Evolutionary conservation across 2,888 invertebrate genomes (phyloP), one percentile per base, ranked within the genome.

Genomic region (Yponomeuta plumbellus): DNA sequence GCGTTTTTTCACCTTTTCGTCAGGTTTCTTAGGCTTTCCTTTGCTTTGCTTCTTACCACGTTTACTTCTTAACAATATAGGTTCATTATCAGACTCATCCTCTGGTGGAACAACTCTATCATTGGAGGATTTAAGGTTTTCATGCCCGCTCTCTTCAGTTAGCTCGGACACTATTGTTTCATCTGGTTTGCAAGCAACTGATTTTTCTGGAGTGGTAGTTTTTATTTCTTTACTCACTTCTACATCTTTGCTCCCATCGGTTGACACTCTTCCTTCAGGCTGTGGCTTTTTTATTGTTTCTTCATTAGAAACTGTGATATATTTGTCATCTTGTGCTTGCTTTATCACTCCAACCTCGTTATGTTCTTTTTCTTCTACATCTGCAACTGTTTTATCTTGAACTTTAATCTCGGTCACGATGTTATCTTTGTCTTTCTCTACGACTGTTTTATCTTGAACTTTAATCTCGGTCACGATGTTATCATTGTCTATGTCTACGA

Each of bases 1-100:
- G 66, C 76, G 75, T 72, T 77, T 79, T 26, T 66, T 66, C 77
- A 75, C 65, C 71, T 75, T 70, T 75, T 69, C 67, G 74, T 77
- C 11, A 34, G 34, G 34, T 52, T 75, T 72, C 1, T 72, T 73
- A 21, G 70, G 71, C 10, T 66, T 67, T 20, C 66, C 34, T 52
- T 64, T 1, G 11, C 59, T 23, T 65, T 70, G 72, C 58, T 65
- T 67, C 63, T 61, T 67, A 5, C 58, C 62, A 63, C 21, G 40
- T 20, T 44, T 63, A 17, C 17, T 17, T 40, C 40, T 63, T 63
- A 13, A n/a, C 21, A 26, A 4, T n/a, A 44, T 20, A 0, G 64
- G 59, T 26, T 67, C 52, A 65, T 40, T 58, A n/a, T 67, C 68
- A 23, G 40, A 52, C 34, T 64, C 64, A n/a, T 40, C 40, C 11